These are phyloP conservation scores for Drosophila punjabiensis DNA, from an alignment of 1,140 invertebrate genomes.

Conservation along the genomic window DNA sequence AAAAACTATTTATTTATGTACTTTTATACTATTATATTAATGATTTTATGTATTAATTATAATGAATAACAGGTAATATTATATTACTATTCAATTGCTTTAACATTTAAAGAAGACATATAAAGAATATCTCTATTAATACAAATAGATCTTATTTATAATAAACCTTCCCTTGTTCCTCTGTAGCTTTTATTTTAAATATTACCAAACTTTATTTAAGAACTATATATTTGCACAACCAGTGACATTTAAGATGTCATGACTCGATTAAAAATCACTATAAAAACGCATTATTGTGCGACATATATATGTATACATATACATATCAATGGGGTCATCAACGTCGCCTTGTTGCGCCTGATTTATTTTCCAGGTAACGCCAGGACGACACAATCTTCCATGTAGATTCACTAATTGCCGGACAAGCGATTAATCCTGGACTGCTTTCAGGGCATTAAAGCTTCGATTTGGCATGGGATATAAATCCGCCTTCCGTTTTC, in stretches of 20 bases:
- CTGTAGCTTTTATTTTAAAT: too few relatives aligned
- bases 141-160: too few relatives aligned
- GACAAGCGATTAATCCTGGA: slow-evolving; percentile 27
- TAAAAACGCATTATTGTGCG: background rate
- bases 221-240: background rate
- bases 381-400: slow-evolving; percentile 17
- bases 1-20: too few relatives aligned
- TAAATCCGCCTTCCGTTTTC: slow-evolving; percentile 34
- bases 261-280: slow-evolving; percentile 1
- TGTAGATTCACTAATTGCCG: slow-evolving; percentile 42
- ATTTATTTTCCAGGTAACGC: slow-evolving; percentile 20
- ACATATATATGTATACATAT: background rate
- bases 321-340: slow-evolving; percentile 2
- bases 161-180: too few relatives aligned
- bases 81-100: too few relatives aligned
- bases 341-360: slow-evolving; percentile 6
- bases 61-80: too few relatives aligned
- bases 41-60: too few relatives aligned
- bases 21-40: too few relatives aligned
- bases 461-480: slow-evolving; percentile 45
- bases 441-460: slow-evolving; percentile 42
- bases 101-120: too few relatives aligned
- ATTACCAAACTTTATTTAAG: background rate
- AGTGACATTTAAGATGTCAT: background rate
- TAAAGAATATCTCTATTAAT: too few relatives aligned